Conservation (phyloP, 2,113 vertebrate species). For the Axis porcinus region DNA sequence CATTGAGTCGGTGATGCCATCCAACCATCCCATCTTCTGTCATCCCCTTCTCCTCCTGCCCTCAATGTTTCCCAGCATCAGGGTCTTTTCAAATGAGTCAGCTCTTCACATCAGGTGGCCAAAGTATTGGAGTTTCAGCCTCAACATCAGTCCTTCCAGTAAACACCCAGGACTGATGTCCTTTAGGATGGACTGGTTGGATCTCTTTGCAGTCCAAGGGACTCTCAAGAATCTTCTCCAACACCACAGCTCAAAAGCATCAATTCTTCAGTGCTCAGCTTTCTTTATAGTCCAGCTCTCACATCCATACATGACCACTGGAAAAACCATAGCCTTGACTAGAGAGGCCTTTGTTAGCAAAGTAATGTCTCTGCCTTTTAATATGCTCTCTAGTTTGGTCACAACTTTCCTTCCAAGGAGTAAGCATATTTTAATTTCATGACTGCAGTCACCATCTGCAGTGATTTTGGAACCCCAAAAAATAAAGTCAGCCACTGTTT, state of each 20-base stretch:
- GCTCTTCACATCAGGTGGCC: neutral
- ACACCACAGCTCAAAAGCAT: neutral
- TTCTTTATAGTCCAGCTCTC: neutral
- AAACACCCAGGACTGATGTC: neutral
- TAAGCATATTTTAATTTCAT: neutral
- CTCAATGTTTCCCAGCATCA: neutral
- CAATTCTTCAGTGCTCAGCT: neutral
- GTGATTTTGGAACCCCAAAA: rapidly evolving
- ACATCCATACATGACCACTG: neutral
- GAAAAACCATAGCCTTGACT: neutral
- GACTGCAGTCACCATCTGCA: neutral
- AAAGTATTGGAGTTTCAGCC: neutral
- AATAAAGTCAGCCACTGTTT: neutral
- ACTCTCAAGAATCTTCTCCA: neutral
- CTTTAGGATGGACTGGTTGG: neutral
- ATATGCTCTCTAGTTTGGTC: neutral
- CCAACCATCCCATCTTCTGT: neutral
- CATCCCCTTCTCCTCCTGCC: neutral
- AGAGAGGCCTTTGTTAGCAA: neutral
- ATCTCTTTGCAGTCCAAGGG: neutral
- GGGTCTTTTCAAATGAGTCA: neutral
- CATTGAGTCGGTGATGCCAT: neutral
- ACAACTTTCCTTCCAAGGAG: neutral
- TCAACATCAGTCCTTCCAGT: neutral
- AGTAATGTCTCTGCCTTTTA: neutral